A percentile compares a stretch with the other conserved stretches of the same genome.
Evolutionary conservation across 2,797 vertebrate species (phyloP).

Genomic region (Gallirallus australis): DNA sequence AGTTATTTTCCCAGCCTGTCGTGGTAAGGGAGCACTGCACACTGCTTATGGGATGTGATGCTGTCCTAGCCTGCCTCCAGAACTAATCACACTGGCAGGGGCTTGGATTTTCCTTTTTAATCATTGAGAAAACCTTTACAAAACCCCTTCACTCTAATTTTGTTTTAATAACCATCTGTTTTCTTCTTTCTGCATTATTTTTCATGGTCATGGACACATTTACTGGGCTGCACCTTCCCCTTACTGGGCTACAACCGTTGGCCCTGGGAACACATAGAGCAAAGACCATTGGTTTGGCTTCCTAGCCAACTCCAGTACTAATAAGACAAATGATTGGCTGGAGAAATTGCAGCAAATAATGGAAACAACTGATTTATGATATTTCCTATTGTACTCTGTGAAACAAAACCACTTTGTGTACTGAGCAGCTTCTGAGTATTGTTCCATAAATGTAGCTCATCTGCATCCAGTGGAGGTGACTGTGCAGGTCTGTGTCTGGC

Average conservation of each 20-base stretch:
- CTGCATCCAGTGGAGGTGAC: background rate
- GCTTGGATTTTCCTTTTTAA: background rate
- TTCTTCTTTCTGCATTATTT: background rate
- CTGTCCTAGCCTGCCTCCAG: background rate
- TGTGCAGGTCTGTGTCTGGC: background rate
- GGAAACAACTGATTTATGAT: background rate
- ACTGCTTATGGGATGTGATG: conserved; percentile 2
- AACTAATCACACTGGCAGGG: background rate
- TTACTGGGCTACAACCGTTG: background rate
- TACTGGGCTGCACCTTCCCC: background rate
- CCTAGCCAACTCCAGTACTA: background rate
- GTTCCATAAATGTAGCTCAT: background rate
- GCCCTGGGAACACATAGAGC: background rate
- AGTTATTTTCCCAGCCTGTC: background rate
- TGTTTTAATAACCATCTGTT: background rate
- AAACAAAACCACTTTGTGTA: background rate
- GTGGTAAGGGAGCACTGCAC: background rate
- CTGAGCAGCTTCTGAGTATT: background rate
- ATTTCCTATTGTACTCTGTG: background rate
- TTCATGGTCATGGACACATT: background rate
- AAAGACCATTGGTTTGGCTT: background rate
- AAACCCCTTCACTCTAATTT: background rate
- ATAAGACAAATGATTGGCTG: background rate
- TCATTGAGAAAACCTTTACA: background rate
- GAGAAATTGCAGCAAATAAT: background rate